Conservation (phyloP, 1,140 invertebrate genomes). For the Neodiprion virginianus region DNA sequence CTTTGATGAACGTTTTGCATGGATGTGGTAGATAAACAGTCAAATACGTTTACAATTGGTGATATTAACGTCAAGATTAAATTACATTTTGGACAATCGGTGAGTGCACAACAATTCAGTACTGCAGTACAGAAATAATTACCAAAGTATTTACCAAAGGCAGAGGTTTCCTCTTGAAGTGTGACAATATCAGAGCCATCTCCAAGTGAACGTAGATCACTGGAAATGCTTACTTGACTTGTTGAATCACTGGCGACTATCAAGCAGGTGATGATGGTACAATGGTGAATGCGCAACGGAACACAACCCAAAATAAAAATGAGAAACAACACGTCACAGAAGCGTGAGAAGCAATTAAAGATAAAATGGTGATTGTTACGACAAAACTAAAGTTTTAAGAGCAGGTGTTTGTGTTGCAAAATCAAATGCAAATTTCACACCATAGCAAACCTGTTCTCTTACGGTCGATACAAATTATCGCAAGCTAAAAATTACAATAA, state of each 20-base stretch:
- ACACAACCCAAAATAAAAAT: slow-evolving; percentile 52
- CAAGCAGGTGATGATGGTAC: slow-evolving; percentile 56
- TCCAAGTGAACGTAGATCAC: slow-evolving; percentile 58
- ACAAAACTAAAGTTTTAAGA: slow-evolving; percentile 47
- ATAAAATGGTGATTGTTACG: slow-evolving; percentile 61
- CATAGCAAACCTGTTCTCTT: neutral
- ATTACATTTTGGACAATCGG: slow-evolving; percentile 39
- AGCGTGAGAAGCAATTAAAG: slow-evolving; percentile 59
- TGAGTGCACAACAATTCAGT: slow-evolving; percentile 2
- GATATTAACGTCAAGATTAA: slow-evolving; percentile 17
- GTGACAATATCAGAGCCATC: slow-evolving; percentile 59
- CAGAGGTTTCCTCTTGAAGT: slow-evolving; percentile 58
- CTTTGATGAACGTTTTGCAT: too few species aligned
- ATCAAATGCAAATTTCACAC: neutral
- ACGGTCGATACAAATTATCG: too few species aligned
- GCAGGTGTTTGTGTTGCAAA: slow-evolving; percentile 27
- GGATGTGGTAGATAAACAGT: too few species aligned
- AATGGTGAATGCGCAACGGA: slow-evolving; percentile 51
- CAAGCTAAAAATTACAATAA: too few species aligned
- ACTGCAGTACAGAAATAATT: slow-evolving; percentile 11
- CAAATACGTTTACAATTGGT: neutral
- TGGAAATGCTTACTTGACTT: slow-evolving; percentile 64
- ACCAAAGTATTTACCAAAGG: slow-evolving; percentile 56
- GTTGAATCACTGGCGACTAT: slow-evolving; percentile 60
- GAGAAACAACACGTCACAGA: slow-evolving; percentile 44